A percentile compares a stretch with the other conserved stretches of the same genome.
Conservation (phyloP, 2,888 invertebrate genomes). For the Allolobophora icterica region DNA sequence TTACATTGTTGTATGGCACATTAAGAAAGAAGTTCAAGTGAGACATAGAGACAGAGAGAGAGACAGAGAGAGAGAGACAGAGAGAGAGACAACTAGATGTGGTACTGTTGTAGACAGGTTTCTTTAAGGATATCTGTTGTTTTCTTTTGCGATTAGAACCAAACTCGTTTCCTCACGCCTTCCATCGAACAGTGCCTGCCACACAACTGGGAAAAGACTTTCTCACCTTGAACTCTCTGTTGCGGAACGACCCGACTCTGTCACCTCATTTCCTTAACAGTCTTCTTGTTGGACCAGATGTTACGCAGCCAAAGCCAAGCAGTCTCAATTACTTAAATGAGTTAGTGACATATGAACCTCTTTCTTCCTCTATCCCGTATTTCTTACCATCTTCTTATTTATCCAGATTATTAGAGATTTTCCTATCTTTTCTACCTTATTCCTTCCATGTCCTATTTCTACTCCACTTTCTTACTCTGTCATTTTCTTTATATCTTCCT, state of each 20-base stretch:
- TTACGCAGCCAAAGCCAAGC: neutral
- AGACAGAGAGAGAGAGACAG: too few species aligned
- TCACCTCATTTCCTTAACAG: neutral
- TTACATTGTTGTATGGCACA: too few species aligned
- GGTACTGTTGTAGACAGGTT: too few species aligned
- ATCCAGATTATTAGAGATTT: neutral
- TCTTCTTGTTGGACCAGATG: slow-evolving; percentile 20
- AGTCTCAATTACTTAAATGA: slow-evolving; percentile 3
- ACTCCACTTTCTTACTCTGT: too few species aligned
- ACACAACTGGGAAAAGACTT: slow-evolving; percentile 18
- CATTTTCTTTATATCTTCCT: too few species aligned
- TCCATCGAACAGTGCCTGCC: neutral
- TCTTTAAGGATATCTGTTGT: too few species aligned
- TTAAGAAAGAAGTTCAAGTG: too few species aligned
- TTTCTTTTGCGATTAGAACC: neutral
- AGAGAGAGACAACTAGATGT: too few species aligned
- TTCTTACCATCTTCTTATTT: neutral
- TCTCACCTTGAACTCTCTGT: neutral
- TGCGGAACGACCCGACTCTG: neutral
- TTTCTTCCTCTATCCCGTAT: neutral
- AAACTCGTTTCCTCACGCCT: slow-evolving; percentile 20
- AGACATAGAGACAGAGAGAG: too few species aligned
- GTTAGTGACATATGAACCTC: neutral
- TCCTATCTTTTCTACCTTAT: too few species aligned
- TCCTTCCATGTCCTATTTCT: too few species aligned